Conservation (phyloP, 2,113 vertebrate genomes). For the Sitta europaea region DNA sequence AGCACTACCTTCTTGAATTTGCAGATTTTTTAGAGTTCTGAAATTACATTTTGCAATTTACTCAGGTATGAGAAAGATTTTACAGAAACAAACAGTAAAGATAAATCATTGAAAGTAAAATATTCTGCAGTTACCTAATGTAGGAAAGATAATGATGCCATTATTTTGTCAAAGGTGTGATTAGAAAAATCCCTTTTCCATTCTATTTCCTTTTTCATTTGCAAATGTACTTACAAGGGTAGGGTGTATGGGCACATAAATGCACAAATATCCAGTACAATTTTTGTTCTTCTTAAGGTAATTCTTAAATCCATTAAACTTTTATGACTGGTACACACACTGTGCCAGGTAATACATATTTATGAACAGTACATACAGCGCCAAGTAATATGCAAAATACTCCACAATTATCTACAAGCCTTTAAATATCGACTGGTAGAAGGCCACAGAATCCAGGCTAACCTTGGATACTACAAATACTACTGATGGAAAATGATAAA, state of each 20-base stretch:
- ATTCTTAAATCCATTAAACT: conserved; percentile 17
- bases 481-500: neutral
- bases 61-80: neutral
- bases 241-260: neutral
- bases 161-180: conserved; percentile 21
- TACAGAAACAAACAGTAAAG: neutral
- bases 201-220: conserved; percentile 14
- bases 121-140: neutral
- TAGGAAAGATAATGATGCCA: neutral
- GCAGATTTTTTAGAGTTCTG: neutral
- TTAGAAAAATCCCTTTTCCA: neutral
- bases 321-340: neutral
- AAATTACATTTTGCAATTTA: neutral
- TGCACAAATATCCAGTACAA: neutral
- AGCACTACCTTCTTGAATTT: neutral
- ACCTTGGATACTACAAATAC: neutral
- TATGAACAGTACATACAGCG: neutral
- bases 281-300: conserved; percentile 1
- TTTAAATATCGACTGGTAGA: conserved; percentile 11
- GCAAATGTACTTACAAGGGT: neutral
- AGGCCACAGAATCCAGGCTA: neutral
- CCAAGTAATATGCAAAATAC: neutral
- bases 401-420: neutral
- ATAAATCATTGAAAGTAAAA: neutral
- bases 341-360: neutral